Conservation (phyloP, 2,888 invertebrate genomes). For the Drosophila fulvimacula region DNA sequence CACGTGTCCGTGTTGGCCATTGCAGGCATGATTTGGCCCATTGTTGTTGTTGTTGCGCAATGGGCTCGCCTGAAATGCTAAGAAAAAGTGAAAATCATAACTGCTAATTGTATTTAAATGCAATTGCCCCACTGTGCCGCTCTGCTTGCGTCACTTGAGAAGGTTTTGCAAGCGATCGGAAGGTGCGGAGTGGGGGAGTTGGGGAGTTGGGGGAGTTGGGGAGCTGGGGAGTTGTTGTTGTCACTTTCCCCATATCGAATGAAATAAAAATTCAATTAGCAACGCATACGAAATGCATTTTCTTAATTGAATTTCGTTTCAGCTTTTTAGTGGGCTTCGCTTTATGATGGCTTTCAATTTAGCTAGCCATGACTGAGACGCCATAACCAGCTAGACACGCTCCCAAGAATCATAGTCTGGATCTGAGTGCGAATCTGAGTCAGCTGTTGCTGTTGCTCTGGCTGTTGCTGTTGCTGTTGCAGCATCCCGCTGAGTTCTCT, state of each 20-base stretch:
- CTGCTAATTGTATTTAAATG: conserved; percentile 79
- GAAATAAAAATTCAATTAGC: conserved; percentile 63
- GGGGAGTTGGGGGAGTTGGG: neutral
- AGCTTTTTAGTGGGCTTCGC: conserved; percentile 19
- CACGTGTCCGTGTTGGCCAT: conserved; percentile 72
- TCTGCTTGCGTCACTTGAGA: conserved; percentile 52
- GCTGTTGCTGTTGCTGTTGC: conserved; percentile 18
- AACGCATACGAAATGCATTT: conserved; percentile 39
- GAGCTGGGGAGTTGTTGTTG: conserved; percentile 14
- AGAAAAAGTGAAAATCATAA: conserved; percentile 74
- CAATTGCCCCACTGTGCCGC: conserved; percentile 54
- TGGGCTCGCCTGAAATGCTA: conserved; percentile 13
- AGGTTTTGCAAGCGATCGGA: conserved; percentile 23
- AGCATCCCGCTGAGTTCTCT: conserved; percentile 71
- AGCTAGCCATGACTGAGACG: conserved; percentile 63
- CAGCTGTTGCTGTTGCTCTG: conserved; percentile 24
- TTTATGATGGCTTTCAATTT: conserved; percentile 68
- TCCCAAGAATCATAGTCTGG: conserved; percentile 15
- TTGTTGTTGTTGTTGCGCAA: conserved; percentile 34
- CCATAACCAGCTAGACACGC: conserved; percentile 2
- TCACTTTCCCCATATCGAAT: conserved; percentile 46
- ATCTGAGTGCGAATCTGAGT: conserved; percentile 22
- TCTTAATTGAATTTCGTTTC: conserved; percentile 69
- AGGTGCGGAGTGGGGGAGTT: too few relatives aligned
- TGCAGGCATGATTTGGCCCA: conserved; percentile 54